Conservation (phyloP, 2,113 vertebrate species). For the Cranoglanis bouderius region DNA sequence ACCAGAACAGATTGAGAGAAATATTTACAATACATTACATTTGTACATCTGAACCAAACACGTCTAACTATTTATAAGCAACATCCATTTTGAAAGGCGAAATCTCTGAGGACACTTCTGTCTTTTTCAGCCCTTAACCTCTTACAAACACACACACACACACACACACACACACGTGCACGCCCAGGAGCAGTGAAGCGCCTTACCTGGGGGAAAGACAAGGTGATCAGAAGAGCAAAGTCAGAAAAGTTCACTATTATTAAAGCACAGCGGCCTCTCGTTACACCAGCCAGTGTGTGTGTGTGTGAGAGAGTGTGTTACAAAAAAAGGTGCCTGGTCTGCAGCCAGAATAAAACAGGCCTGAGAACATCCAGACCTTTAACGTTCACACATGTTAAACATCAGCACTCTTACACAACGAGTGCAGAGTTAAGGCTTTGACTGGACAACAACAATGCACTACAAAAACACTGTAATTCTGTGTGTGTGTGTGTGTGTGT, state of each 20-base stretch:
- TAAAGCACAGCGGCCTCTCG: slow-evolving; percentile 8
- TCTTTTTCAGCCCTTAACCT: slow-evolving; percentile 52
- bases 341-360: slow-evolving; percentile 26
- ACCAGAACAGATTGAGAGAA: background rate
- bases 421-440: slow-evolving; percentile 74
- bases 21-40: slow-evolving; percentile 44
- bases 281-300: slow-evolving; percentile 12
- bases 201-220: slow-evolving; percentile 8
- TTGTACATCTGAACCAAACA: slow-evolving; percentile 28
- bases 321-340: background rate
- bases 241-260: slow-evolving; percentile 9
- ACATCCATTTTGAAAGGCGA: slow-evolving; percentile 5
- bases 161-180: slow-evolving; percentile 31
- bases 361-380: slow-evolving; percentile 20
- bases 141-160: slow-evolving; percentile 20
- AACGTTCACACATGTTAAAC: slow-evolving; percentile 26
- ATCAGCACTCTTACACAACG: slow-evolving; percentile 60
- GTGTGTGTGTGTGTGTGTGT: slow-evolving; percentile 45
- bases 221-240: slow-evolving; percentile 31
- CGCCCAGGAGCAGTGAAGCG: background rate
- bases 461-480: slow-evolving; percentile 36
- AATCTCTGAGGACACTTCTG: slow-evolving; percentile 41
- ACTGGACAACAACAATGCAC: slow-evolving; percentile 69
- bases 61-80: slow-evolving; percentile 5
- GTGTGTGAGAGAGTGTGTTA: background rate